phyloP scores from a whole-genome alignment of 2,888 invertebrate species.

The Scaeva pyrastri region DNA sequence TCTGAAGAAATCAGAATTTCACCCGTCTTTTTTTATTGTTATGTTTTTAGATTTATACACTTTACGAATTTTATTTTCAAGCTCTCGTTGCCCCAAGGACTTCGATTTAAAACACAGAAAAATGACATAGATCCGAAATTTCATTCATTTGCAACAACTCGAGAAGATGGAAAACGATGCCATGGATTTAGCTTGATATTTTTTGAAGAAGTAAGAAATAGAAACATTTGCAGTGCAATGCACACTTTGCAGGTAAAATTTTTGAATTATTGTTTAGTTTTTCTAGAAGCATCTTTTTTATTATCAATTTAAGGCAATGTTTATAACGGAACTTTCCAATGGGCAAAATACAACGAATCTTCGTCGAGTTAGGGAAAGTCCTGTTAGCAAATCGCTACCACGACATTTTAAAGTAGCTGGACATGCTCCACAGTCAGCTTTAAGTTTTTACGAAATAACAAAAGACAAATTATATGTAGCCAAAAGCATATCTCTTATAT shows the following conservation, averaged over 20 bases:
- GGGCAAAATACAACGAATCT: conserved; percentile 89
- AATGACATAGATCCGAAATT: conserved; percentile 93
- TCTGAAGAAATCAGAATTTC: too few species aligned
- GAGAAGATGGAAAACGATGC: conserved; percentile 97
- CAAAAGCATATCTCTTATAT: conserved; percentile 96
- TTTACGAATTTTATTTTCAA: too few species aligned
- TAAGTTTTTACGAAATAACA: conserved; percentile 95
- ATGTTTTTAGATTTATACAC: too few species aligned
- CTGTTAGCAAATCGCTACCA: conserved; percentile 93
- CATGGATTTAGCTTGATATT: conserved; percentile 98
- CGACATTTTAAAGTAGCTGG: conserved; percentile 94
- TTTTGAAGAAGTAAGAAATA: conserved; percentile 97
- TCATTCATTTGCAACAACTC: conserved; percentile 98
- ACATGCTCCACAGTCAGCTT: conserved; percentile 90
- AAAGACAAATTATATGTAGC: conserved; percentile 98
- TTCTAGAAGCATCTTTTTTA: conserved; percentile 55
- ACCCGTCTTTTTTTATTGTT: too few species aligned
- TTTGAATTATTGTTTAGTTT: background rate
- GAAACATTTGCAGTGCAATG: conserved; percentile 97
- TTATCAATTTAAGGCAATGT: conserved; percentile 91
- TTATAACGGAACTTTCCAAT: conserved; percentile 94
- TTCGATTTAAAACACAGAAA: conserved; percentile 97
- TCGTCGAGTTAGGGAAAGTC: conserved; percentile 87
- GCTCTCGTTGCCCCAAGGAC: conserved; percentile 97
- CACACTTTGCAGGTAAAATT: conserved; percentile 94